Conservation (phyloP, 2,797 vertebrate species). For the Balearica regulorum region DNA sequence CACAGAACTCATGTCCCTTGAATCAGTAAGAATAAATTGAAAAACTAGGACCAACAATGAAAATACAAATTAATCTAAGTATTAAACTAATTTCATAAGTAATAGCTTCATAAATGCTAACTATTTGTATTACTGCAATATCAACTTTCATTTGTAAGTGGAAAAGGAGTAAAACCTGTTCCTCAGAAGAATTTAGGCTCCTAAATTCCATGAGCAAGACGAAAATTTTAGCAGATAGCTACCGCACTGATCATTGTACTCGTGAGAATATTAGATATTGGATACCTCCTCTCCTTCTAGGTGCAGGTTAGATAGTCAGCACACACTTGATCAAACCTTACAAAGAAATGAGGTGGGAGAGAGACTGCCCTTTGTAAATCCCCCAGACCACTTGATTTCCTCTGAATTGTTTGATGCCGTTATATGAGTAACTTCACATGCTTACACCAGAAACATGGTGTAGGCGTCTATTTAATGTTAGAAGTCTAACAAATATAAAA, state of each 20-base stretch:
- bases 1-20: neutral
- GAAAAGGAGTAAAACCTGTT: neutral
- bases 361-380: neutral
- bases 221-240: neutral
- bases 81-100: neutral
- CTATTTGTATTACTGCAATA: neutral
- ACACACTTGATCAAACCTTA: neutral
- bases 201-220: neutral
- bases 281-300: neutral
- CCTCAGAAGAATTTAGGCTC: neutral
- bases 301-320: neutral
- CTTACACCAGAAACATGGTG: neutral
- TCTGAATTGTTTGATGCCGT: neutral
- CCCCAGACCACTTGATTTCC: neutral
- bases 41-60: neutral
- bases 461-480: neutral
- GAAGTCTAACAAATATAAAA: neutral
- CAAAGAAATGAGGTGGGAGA: neutral
- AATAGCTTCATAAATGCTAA: neutral
- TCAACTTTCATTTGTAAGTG: neutral
- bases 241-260: neutral
- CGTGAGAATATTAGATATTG: neutral
- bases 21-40: neutral
- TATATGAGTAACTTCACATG: neutral
- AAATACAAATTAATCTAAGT: neutral